Percentiles rank a stretch among this genome's conserved stretches.
These are phyloP conservation scores for Miniopterus natalensis DNA, from an alignment of 2,113 vertebrate genomes.

Conservation along the genomic window DNA sequence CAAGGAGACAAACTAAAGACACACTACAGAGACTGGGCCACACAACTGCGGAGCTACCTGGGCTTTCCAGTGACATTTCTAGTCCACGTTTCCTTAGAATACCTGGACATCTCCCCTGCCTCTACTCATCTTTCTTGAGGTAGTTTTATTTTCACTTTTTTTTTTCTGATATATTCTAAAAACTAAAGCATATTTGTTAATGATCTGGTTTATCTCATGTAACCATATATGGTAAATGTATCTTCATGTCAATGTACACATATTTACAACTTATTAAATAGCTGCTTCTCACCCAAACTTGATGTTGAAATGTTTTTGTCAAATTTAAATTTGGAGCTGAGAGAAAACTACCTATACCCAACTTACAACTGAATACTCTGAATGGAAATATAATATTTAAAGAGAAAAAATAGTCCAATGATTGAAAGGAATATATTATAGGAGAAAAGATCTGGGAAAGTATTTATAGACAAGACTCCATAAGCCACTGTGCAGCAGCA, in stretches of 20 bases:
- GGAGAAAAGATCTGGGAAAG: background rate
- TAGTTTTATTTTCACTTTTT: accelerated
- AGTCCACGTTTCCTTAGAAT: background rate
- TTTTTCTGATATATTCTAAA: background rate
- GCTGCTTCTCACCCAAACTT: background rate
- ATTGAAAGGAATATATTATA: background rate
- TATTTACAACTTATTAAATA: background rate
- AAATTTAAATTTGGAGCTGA: background rate
- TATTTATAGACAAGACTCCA: background rate
- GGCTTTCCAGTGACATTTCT: background rate
- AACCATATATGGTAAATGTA: background rate
- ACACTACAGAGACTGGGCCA: background rate
- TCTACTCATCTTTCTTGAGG: background rate
- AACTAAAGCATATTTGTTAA: background rate
- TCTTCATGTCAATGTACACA: background rate
- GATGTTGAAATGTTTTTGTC: background rate
- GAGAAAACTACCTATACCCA: background rate
- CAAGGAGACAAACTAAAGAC: background rate
- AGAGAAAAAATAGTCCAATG: background rate
- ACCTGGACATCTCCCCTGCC: background rate
- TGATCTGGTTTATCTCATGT: background rate
- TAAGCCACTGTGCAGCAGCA: background rate
- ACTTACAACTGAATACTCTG: background rate
- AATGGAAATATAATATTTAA: slow-evolving; percentile 9
- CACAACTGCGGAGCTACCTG: background rate